phyloP scores from a whole-genome alignment of 2,888 invertebrate species.

The Iphiclides podalirius region DNA sequence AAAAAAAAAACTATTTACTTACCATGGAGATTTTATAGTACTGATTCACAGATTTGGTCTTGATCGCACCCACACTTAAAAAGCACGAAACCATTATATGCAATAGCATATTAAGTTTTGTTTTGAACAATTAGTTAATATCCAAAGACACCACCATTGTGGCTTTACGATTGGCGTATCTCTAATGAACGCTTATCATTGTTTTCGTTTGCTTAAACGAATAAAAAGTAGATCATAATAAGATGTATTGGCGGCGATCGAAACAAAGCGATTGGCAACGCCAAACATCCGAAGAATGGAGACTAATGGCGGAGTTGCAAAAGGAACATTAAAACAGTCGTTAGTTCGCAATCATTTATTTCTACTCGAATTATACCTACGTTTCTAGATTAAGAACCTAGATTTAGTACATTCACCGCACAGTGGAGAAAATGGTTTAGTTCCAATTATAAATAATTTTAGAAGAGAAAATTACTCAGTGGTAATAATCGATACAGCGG shows the following conservation, averaged over 20 bases:
- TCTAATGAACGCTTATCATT: slow-evolving; percentile 5
- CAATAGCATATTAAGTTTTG: slow-evolving; percentile 11
- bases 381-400: background rate
- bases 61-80: slow-evolving; percentile 4
- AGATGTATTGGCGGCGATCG: background rate
- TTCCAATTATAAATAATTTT: slow-evolving; percentile 1
- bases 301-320: background rate
- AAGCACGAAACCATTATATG: background rate
- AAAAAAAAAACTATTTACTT: too few relatives aligned
- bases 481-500: slow-evolving; percentile 1
- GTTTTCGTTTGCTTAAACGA: background rate
- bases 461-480: background rate
- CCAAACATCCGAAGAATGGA: slow-evolving; percentile 8
- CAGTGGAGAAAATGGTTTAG: background rate
- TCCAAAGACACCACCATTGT: background rate
- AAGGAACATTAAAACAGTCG: slow-evolving; percentile 4
- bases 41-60: slow-evolving; percentile 16
- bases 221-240: slow-evolving; percentile 11
- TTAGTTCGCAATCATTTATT: slow-evolving; percentile 8
- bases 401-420: background rate
- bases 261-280: slow-evolving; percentile 11
- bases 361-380: slow-evolving; percentile 2
- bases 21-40: slow-evolving; percentile 59
- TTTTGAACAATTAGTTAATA: background rate
- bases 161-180: slow-evolving; percentile 4